These are phyloP conservation scores for Heliornis fulica DNA, from an alignment of 2,113 vertebrate genomes.

Conservation along the genomic window DNA sequence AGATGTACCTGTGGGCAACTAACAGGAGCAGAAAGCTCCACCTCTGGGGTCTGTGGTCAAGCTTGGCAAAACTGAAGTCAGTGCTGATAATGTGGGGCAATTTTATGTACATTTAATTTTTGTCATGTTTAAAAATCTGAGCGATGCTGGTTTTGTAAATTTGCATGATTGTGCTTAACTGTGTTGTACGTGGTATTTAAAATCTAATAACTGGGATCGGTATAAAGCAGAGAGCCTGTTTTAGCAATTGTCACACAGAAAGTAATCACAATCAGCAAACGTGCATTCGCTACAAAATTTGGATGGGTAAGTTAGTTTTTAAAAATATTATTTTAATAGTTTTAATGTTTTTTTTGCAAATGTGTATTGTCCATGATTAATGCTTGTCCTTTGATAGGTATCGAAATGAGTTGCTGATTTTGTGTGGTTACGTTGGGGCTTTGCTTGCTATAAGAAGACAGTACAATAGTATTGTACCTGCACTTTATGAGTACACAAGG, in stretches of 20 bases:
- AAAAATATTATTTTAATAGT: neutral
- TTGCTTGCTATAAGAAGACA: slow-evolving; percentile 88
- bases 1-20: rapidly evolving
- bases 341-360: neutral
- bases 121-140: neutral
- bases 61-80: neutral
- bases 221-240: neutral
- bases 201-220: neutral
- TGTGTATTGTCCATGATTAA: neutral
- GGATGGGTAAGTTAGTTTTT: neutral
- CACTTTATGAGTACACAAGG: slow-evolving; percentile 97
- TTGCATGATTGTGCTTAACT: neutral
- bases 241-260: neutral
- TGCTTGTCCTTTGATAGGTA: slow-evolving; percentile 70
- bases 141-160: neutral
- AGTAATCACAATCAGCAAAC: neutral
- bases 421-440: slow-evolving; percentile 91
- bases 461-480: slow-evolving; percentile 91
- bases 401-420: slow-evolving; percentile 91
- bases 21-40: neutral
- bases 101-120: neutral
- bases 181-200: neutral
- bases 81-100: neutral
- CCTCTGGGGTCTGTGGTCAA: neutral
- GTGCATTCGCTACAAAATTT: neutral